These are phyloP conservation scores for Argya squamiceps DNA, from an alignment of 2,797 vertebrate species.

Conservation along the genomic window DNA sequence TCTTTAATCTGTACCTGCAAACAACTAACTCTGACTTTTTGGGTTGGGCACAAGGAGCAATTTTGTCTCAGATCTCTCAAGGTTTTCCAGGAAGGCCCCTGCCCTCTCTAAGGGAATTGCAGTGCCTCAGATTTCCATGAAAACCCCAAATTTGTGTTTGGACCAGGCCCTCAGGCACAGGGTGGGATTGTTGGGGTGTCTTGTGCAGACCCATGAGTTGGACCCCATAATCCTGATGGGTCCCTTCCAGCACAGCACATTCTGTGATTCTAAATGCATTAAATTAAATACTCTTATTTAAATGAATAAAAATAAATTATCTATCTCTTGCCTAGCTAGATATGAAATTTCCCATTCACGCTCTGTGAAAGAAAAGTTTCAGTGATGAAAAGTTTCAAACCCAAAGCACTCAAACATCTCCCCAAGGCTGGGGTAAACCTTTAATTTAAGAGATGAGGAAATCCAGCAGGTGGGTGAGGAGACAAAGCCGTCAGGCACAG, in stretches of 20 bases:
- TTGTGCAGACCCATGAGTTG: background rate
- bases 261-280: background rate
- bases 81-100: background rate
- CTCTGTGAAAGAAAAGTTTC: background rate
- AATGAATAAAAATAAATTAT: background rate
- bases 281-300: background rate
- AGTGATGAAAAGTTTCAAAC: background rate
- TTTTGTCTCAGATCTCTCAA: background rate
- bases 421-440: background rate
- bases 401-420: background rate
- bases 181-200: background rate
- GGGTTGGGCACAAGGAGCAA: background rate
- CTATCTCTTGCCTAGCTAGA: background rate
- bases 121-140: background rate
- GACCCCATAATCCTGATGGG: accelerated
- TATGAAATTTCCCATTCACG: background rate
- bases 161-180: background rate
- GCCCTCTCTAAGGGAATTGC: background rate
- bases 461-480: too few species aligned
- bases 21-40: accelerated
- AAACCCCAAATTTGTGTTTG: background rate
- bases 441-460: too few species aligned
- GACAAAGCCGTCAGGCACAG: too few species aligned
- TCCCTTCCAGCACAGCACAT: background rate
- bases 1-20: background rate